Base-by-base conservation (phyloP, 1,140 invertebrate genomes). In the Danaus plexippus region DNA sequence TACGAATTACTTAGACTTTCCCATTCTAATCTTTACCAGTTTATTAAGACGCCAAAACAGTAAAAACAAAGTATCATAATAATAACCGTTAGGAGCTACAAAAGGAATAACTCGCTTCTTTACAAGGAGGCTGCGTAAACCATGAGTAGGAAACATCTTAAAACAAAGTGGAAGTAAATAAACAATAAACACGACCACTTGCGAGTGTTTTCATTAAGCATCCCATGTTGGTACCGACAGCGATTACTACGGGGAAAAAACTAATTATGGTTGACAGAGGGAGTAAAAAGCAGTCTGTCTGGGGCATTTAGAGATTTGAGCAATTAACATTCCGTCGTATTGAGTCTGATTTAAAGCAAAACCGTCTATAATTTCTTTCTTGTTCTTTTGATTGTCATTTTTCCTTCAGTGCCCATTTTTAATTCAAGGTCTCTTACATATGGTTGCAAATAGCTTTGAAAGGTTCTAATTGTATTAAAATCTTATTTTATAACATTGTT, bases 181-280 rank as follows among this genome's bases (percentile, higher is more conserved):
- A 79, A 79, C 75, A 69, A 78, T 75, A 78, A 80, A 73, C 75
- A 73, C 69, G 57, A 76, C 71, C 64, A 75, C 75, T 83, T 75
- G 73, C 70, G 73, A 75, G 72, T 70, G 67, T 77, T 79, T 81
- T 81, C 71, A 83, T 83, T 79, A 79, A 74, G 68, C 58, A 69
- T 70, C 80, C 77, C 75, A 82, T 80, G 76, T 75, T 75, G 69
- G 64, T 72, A 70, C 64, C 65, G 61, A 66, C 69, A 67, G 64
- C 74, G 59, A 75, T 80, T 80, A 75, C 72, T 75, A 60, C 61
- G 49, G 67, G 70, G 71, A 75, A 85, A 67, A 79, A 80, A 77
- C 82, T 82, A 82, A 82, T 85, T 80, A 85, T 66, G 63, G 74
- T 69, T 80, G 80, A 82, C 74, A 77, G 66, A 71, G 68, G 66